A percentile compares a stretch with the other conserved stretches of the same genome.
Conservation (phyloP, 2,888 invertebrate genomes). For the Adela reaumurella region DNA sequence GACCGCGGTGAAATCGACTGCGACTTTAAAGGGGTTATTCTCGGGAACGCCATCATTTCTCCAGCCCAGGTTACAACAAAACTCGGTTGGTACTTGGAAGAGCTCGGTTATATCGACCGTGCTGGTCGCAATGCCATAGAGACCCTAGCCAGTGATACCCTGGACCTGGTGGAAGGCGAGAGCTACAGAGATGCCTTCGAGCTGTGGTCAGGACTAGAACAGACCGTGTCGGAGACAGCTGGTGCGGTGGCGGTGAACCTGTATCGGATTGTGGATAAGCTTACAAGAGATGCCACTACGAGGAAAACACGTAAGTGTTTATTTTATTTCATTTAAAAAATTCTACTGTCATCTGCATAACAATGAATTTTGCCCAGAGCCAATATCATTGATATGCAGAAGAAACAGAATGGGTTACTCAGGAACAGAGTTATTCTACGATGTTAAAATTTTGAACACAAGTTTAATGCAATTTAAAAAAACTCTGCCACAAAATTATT, state of each 20-base stretch:
- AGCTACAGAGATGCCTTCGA: constrained; percentile 58
- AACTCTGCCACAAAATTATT: too few relatives aligned
- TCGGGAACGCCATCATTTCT: constrained; percentile 84
- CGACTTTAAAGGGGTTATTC: constrained; percentile 69
- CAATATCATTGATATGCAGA: too few relatives aligned
- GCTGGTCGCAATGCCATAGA: constrained; percentile 58
- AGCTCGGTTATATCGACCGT: constrained; percentile 63
- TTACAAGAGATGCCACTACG: constrained; percentile 16
- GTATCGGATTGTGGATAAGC: constrained; percentile 30
- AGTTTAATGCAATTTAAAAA: too few relatives aligned
- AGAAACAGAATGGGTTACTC: too few relatives aligned
- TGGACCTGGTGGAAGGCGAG: constrained; percentile 42
- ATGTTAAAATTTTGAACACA: too few relatives aligned
- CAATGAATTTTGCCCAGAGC: too few relatives aligned
- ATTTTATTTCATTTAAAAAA: too few relatives aligned
- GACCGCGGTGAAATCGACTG: constrained; percentile 47
- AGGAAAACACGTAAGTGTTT: too few relatives aligned
- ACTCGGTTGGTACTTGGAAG: constrained; percentile 41
- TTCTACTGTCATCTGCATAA: too few relatives aligned
- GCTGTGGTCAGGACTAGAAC: constrained; percentile 60
- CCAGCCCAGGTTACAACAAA: constrained; percentile 47
- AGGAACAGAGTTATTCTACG: too few relatives aligned
- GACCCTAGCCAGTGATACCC: constrained; percentile 44
- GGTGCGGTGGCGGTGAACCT: constrained; percentile 71
- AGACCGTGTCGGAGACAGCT: constrained; percentile 55